Base-by-base conservation (phyloP, 2,888 invertebrate genomes). In the Dryadula phaetusa region DNA sequence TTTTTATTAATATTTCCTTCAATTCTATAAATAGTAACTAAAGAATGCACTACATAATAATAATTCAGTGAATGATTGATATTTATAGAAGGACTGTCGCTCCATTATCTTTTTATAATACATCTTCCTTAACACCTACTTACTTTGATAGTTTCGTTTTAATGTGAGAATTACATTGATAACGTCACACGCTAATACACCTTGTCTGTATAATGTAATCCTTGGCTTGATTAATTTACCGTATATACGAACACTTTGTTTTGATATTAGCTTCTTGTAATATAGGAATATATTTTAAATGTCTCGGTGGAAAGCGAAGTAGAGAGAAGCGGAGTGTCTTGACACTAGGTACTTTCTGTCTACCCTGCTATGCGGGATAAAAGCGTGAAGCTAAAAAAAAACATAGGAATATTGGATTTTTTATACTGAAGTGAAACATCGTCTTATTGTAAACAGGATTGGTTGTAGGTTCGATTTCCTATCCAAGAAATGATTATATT, bases 161-260 rank as follows among this genome's bases (percentile, higher is more conserved):
- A 37, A 56, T 40, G 22, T 40, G 37, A 56, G 40, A 25, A 56
- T 40, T 0, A 40, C n/a, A 56, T 22, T 25, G 56, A 56, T 56
- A 56, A 56, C 54, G 37, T 56, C 54, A 20, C 8, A 56, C 22
- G 10, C 22, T 40, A 25, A 56, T 56, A 56, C n/a, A 20, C 0
- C 12, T 25, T n/a, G 20, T 47, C 47, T 12, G 12, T 14, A 8
- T n/a, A 20, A 49, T 25, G 10, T 56, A 56, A 56, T 56, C 22
- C 25, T 56, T n/a, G 40, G 25, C n/a, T 40, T 40, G 37, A 54
- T 54, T 20, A 37, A 54, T 37, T 20, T 3, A 37, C 16, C 16
- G 28, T 52, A 10, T 28, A n/a, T 7, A 3, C 4, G 49, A n/a
- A 1, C 7, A 1, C 6, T 28, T 28, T 8, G 10, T 16, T 2